phyloP scores from a whole-genome alignment of 1,140 invertebrate species.

The Drosophila ambigua region DNA sequence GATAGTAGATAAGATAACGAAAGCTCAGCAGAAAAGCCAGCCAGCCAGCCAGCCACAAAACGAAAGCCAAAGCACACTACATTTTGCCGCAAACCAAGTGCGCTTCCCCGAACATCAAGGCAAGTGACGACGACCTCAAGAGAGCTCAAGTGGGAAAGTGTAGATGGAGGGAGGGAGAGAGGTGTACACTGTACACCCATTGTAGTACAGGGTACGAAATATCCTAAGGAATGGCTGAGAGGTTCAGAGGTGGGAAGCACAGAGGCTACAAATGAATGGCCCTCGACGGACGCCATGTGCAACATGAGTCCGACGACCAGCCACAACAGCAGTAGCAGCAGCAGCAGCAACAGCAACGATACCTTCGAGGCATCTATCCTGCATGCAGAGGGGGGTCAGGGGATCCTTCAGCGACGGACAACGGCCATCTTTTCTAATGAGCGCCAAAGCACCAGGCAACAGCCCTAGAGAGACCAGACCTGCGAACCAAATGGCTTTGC shows the following conservation, averaged over 20 bases:
- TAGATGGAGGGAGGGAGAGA: neutral
- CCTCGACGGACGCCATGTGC: conserved; percentile 75
- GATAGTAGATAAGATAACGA: conserved; percentile 15
- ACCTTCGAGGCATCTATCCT: conserved; percentile 43
- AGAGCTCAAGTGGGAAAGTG: conserved; percentile 7
- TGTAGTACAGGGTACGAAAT: too few species aligned
- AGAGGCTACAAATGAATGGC: conserved; percentile 60
- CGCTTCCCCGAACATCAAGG: conserved; percentile 63
- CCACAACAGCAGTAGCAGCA: conserved; percentile 38
- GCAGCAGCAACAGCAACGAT: conserved; percentile 29
- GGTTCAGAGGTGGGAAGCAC: neutral
- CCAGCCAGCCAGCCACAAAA: conserved; percentile 1
- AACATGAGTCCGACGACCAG: conserved; percentile 56
- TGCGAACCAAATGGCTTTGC: neutral
- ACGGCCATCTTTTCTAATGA: conserved; percentile 47
- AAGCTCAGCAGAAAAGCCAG: conserved; percentile 19
- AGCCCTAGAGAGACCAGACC: conserved; percentile 5
- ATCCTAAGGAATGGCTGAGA: neutral
- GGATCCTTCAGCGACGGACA: conserved; percentile 21
- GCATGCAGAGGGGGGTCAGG: neutral
- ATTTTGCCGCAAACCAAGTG: conserved; percentile 58
- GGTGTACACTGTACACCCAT: too few species aligned
- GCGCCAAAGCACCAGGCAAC: conserved; percentile 14
- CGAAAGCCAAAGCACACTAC: conserved; percentile 44
- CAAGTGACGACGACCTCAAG: conserved; percentile 75